phyloP scores from a whole-genome alignment of 2,113 vertebrate genomes.

The Myxocyprinus asiaticus region DNA sequence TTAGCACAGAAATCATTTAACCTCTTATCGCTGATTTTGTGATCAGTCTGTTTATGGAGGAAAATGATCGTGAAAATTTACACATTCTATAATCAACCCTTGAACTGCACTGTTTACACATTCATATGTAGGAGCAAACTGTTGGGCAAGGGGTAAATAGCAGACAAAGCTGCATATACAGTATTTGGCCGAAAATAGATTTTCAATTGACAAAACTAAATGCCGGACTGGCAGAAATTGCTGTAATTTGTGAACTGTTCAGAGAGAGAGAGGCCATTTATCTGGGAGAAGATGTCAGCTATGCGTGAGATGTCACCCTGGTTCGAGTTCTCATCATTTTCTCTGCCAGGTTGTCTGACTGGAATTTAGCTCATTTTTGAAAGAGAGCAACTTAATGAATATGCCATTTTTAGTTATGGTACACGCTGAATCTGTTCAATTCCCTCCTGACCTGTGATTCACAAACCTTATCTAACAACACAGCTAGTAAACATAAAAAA shows the following conservation, averaged over 20 bases:
- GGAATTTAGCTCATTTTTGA: slow-evolving; percentile 49
- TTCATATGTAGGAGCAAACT: not conserved
- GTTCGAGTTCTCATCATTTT: slow-evolving; percentile 44
- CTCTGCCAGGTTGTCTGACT: slow-evolving; percentile 51
- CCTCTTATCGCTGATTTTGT: too few species aligned
- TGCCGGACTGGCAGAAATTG: slow-evolving; percentile 50
- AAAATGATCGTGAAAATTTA: too few species aligned
- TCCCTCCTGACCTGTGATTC: slow-evolving; percentile 29
- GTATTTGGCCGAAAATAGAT: slow-evolving; percentile 41
- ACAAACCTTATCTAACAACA: slow-evolving; percentile 13
- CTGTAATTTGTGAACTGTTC: slow-evolving; percentile 35
- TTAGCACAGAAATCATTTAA: too few species aligned
- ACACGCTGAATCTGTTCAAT: slow-evolving; percentile 18
- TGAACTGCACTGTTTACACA: too few species aligned
- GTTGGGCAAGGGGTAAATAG: slow-evolving; percentile 16
- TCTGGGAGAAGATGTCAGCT: slow-evolving; percentile 49
- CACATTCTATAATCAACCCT: too few species aligned
- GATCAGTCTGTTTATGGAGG: too few species aligned
- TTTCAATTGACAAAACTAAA: slow-evolving; percentile 42
- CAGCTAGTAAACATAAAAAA: slow-evolving; percentile 19
- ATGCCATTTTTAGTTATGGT: slow-evolving; percentile 51
- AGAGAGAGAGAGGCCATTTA: slow-evolving; percentile 38
- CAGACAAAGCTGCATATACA: slow-evolving; percentile 23
- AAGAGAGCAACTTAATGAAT: slow-evolving; percentile 56
- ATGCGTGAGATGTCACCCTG: slow-evolving; percentile 48